These are phyloP conservation scores for Limosa lapponica DNA, from an alignment of 2,797 vertebrate species.

Conservation along the genomic window DNA sequence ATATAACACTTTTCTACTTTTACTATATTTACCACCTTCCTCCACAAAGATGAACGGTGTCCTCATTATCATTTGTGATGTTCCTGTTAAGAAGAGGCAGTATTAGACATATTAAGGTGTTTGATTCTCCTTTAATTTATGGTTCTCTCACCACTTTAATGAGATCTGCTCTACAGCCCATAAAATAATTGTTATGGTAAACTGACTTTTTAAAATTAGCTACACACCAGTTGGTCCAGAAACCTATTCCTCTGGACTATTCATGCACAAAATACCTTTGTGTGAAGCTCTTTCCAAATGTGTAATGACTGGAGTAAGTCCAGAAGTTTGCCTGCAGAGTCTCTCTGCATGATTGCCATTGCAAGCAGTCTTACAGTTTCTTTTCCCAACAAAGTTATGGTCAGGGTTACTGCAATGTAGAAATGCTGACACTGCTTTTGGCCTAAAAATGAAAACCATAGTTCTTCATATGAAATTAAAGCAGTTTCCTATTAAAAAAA, in stretches of 20 bases:
- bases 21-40: background rate
- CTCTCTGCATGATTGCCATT: constrained; percentile 70
- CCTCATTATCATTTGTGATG: constrained; percentile 69
- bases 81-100: constrained; percentile 54
- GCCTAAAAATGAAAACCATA: background rate
- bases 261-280: constrained; percentile 84
- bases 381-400: constrained; percentile 49
- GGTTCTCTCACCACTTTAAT: constrained; percentile 77
- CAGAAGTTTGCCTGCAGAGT: constrained; percentile 77
- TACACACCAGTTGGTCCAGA: constrained; percentile 83
- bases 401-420: background rate
- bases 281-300: constrained; percentile 81
- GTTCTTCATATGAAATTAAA: constrained; percentile 37
- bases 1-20: constrained; percentile 19
- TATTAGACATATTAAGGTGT: constrained; percentile 71
- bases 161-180: constrained; percentile 78
- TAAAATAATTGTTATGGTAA: constrained; percentile 86
- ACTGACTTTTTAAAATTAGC: constrained; percentile 85
- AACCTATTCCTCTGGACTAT: constrained; percentile 81
- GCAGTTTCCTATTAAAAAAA: background rate
- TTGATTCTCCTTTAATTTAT: constrained; percentile 76
- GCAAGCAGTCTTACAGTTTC: constrained; percentile 65
- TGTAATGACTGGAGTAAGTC: constrained; percentile 79
- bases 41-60: constrained; percentile 35
- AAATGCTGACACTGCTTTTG: background rate